Percentiles rank a stretch among this genome's conserved stretches.
These are phyloP conservation scores for Fragariocoptes setiger DNA, from an alignment of 1,140 invertebrate species.

Conservation along the genomic window DNA sequence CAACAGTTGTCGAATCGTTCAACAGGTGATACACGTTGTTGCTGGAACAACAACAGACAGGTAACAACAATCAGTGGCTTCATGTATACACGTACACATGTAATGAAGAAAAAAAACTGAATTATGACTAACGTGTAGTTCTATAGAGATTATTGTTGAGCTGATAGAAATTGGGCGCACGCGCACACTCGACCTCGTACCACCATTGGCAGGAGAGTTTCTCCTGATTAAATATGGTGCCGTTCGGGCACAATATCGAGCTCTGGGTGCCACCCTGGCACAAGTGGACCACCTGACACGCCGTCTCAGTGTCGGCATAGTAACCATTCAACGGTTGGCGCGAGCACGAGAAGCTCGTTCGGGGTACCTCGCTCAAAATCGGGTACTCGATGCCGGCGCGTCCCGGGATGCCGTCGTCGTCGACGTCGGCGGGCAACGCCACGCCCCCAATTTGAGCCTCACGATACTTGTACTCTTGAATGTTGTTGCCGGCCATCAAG, in stretches of 20 bases:
- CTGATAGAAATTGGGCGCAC: slow-evolving; percentile 11
- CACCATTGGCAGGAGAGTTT: slow-evolving; percentile 24
- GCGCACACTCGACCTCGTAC: slow-evolving; percentile 19
- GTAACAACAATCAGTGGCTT: too few species aligned
- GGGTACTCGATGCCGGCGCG: slow-evolving; percentile 11
- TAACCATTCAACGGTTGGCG: slow-evolving; percentile 13
- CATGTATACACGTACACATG: too few species aligned
- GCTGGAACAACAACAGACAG: too few species aligned
- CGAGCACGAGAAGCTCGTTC: slow-evolving; percentile 15
- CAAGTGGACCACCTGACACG: slow-evolving; percentile 40
- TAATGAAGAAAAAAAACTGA: too few species aligned
- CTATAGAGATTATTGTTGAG: slow-evolving; percentile 17
- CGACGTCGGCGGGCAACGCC: slow-evolving; percentile 7
- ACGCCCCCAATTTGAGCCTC: slow-evolving; percentile 4
- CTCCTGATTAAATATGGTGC: slow-evolving; percentile 22
- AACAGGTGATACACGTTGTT: too few species aligned
- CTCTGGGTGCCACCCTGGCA: slow-evolving; percentile 20
- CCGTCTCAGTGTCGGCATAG: slow-evolving; percentile 35
- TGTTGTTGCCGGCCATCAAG: too few species aligned
- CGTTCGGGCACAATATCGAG: slow-evolving; percentile 25
- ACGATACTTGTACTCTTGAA: too few species aligned
- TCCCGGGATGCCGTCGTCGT: slow-evolving; percentile 12
- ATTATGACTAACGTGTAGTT: too few species aligned
- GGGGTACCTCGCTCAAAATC: slow-evolving; percentile 11
- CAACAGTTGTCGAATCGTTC: too few species aligned